A percentile compares a stretch with the other conserved stretches of the same genome.
These are phyloP conservation scores for Leiothrix lutea DNA, from an alignment of 2,113 vertebrate genomes.

Conservation along the genomic window DNA sequence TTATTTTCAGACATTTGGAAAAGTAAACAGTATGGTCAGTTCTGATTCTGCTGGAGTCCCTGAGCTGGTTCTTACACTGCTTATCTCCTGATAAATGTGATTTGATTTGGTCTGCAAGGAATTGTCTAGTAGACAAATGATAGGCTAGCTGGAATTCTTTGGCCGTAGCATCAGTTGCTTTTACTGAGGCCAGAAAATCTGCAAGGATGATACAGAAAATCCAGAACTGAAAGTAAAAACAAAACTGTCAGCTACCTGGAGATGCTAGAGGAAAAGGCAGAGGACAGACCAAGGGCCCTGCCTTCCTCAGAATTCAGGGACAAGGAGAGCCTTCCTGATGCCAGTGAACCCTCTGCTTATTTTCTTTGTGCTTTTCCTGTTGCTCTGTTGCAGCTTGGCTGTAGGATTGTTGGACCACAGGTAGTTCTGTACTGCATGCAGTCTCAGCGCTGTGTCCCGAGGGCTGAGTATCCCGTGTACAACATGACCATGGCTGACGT, in stretches of 20 bases:
- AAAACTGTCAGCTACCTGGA: background rate
- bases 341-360: background rate
- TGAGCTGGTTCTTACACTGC: background rate
- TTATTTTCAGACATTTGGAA: background rate
- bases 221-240: background rate
- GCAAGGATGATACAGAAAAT: background rate
- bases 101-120: background rate
- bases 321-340: background rate
- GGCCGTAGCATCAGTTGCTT: background rate
- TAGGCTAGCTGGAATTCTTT: background rate
- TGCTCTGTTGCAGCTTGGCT: constrained; percentile 80
- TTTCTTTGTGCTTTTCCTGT: background rate
- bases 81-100: background rate
- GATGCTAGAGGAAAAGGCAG: background rate
- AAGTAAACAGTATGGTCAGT: background rate
- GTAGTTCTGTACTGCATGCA: constrained; percentile 92
- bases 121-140: background rate
- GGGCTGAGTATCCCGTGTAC: constrained; percentile 89
- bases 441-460: constrained; percentile 88
- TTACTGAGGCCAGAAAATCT: background rate
- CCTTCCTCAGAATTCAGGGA: background rate
- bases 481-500: constrained; percentile 95
- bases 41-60: background rate
- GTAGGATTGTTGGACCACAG: constrained; percentile 92
- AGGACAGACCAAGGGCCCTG: background rate